A percentile compares a stretch with the other conserved stretches of the same genome.
Conservation (phyloP, 2,888 invertebrate species). For the Temnothorax rugatulus region DNA sequence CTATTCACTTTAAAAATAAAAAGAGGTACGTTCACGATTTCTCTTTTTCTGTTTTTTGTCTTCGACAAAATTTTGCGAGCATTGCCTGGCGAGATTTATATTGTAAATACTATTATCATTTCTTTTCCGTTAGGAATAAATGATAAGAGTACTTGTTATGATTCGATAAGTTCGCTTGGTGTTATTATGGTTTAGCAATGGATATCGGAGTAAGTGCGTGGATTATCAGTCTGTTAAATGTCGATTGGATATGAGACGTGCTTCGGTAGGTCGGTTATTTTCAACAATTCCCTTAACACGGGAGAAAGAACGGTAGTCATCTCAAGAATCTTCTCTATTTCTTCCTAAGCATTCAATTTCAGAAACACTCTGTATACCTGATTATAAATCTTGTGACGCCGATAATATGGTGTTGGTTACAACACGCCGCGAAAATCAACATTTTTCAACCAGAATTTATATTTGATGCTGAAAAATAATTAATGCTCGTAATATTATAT, state of each 20-base stretch:
- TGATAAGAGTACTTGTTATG: constrained; percentile 20
- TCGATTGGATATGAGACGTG: not conserved
- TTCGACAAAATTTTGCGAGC: not conserved
- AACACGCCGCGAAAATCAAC: not conserved
- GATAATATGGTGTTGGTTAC: not conserved
- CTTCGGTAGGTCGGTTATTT: not conserved
- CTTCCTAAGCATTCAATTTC: not conserved
- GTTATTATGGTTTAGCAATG: not conserved
- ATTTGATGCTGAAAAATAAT: constrained; percentile 17
- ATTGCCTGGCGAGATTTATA: not conserved
- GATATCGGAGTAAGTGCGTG: not conserved
- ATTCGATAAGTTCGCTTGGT: constrained; percentile 25
- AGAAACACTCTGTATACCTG: not conserved
- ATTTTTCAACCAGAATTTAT: not conserved
- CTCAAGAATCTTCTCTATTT: not conserved
- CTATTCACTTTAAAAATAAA: not conserved
- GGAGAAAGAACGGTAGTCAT: not conserved
- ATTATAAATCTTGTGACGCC: not conserved
- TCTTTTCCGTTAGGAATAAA: constrained; percentile 17
- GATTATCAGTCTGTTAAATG: not conserved
- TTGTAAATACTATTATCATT: constrained; percentile 20
- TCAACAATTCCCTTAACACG: not conserved
- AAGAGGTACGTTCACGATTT: not conserved
- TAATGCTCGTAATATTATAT: constrained; percentile 21
- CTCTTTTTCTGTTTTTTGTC: not conserved